phyloP scores from a whole-genome alignment of 2,888 invertebrate species.

The Drosophila robusta region DNA sequence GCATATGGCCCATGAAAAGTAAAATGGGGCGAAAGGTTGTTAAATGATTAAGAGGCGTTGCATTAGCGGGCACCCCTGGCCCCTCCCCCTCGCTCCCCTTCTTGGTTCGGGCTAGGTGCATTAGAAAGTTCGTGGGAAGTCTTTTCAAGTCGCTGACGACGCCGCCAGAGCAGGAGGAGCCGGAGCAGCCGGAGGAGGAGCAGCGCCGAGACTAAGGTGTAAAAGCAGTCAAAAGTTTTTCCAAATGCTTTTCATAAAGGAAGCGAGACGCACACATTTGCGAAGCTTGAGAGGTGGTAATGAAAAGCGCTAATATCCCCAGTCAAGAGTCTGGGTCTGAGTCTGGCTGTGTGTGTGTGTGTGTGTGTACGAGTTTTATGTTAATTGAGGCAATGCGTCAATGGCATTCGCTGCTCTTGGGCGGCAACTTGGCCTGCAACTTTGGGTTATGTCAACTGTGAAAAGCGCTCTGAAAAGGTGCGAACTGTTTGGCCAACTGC shows the following conservation, averaged over 20 bases:
- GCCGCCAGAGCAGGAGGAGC: slow-evolving; percentile 8
- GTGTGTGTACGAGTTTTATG: slow-evolving; percentile 66
- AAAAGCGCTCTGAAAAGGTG: slow-evolving; percentile 64
- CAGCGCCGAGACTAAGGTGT: slow-evolving; percentile 17
- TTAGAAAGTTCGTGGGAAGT: slow-evolving; percentile 82
- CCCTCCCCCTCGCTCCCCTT: background rate
- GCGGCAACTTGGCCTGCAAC: slow-evolving; percentile 19
- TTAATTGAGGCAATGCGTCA: slow-evolving; percentile 80
- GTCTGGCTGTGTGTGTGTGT: slow-evolving; percentile 5
- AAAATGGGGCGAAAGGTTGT: slow-evolving; percentile 80
- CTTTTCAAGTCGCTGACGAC: slow-evolving; percentile 51
- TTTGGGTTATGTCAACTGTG: slow-evolving; percentile 71
- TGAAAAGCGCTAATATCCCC: slow-evolving; percentile 76
- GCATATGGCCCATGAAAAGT: slow-evolving; percentile 44
- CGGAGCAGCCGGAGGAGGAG: background rate
- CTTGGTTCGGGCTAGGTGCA: slow-evolving; percentile 43
- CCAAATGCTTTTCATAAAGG: slow-evolving; percentile 72
- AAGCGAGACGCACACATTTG: slow-evolving; percentile 48
- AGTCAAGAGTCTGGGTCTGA: slow-evolving; percentile 16
- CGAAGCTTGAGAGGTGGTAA: slow-evolving; percentile 71
- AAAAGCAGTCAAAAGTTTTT: slow-evolving; percentile 62
- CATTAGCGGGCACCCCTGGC: slow-evolving; percentile 57
- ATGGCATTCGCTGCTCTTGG: slow-evolving; percentile 57
- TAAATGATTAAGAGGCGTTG: slow-evolving; percentile 79
- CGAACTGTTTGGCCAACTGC: slow-evolving; percentile 13